These are phyloP conservation scores for Protula sp. DNA, from an alignment of 2,888 invertebrate species.

Conservation along the genomic window DNA sequence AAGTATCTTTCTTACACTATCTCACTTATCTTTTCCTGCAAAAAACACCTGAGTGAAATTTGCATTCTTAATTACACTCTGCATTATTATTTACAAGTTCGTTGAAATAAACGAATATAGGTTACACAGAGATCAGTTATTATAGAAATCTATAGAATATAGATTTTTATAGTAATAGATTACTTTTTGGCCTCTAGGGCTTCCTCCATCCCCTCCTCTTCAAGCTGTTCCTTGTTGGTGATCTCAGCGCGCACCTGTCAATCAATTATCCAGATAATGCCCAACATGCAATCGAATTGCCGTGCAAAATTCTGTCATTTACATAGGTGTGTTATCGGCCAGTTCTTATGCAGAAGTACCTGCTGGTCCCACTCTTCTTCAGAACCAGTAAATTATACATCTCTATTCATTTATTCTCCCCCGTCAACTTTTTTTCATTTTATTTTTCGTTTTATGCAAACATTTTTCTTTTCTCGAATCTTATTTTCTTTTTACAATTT, in stretches of 20 bases:
- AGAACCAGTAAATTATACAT: too few relatives aligned
- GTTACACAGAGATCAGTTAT: neutral
- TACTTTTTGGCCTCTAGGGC: conserved; percentile 1
- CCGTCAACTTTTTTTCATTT: too few relatives aligned
- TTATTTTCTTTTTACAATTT: too few relatives aligned
- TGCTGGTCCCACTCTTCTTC: too few relatives aligned
- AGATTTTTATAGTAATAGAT: neutral
- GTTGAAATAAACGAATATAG: too few relatives aligned
- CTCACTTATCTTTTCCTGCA: neutral
- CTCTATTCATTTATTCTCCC: too few relatives aligned
- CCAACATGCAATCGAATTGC: neutral
- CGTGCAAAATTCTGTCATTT: too few relatives aligned
- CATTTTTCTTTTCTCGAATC: too few relatives aligned
- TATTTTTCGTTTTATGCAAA: too few relatives aligned
- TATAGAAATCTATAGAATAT: neutral
- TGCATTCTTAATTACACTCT: neutral
- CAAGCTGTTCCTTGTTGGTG: conserved; percentile 64
- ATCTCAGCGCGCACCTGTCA: conserved; percentile 76
- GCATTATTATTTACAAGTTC: neutral
- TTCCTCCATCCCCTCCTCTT: conserved; percentile 16
- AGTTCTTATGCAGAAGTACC: too few relatives aligned
- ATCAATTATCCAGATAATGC: neutral
- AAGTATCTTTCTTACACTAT: too few relatives aligned
- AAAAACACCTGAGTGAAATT: neutral
- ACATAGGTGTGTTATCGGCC: too few relatives aligned